These are phyloP conservation scores for Geococcyx californianus DNA, from an alignment of 2,113 vertebrate species.

Conservation along the genomic window DNA sequence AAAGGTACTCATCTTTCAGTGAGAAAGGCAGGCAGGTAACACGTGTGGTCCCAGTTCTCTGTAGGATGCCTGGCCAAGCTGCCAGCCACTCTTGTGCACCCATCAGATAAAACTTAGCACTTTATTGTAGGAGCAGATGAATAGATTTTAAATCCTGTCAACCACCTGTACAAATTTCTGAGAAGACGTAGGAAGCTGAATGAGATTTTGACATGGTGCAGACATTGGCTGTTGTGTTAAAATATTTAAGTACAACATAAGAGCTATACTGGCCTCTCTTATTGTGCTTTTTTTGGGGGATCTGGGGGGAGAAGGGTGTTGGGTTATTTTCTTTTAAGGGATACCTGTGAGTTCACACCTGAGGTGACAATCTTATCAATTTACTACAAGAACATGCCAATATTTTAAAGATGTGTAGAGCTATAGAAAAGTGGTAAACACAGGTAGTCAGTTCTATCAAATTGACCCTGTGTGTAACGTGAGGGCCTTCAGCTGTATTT, in stretches of 20 bases:
- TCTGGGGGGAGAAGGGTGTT: no score
- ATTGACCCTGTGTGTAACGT: background rate
- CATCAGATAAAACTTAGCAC: background rate
- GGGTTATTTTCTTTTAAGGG: background rate
- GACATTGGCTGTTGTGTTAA: background rate
- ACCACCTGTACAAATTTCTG: background rate
- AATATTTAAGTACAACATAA: background rate
- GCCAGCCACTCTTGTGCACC: background rate
- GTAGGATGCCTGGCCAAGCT: background rate
- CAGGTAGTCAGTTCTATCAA: background rate
- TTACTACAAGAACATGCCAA: background rate
- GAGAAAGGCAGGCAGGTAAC: background rate
- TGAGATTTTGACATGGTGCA: background rate
- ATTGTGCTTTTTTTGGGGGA: background rate
- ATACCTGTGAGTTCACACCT: background rate
- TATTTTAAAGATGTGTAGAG: background rate
- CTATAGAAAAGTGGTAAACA: background rate
- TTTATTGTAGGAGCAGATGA: background rate
- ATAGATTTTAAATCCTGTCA: background rate
- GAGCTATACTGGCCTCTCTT: background rate
- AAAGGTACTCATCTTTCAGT: background rate
- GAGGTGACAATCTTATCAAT: accelerated
- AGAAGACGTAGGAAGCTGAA: background rate
- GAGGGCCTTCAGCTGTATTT: background rate
- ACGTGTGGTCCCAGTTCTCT: background rate